Base-by-base conservation (phyloP, 2,113 vertebrate genomes). In the Stegastes partitus region DNA sequence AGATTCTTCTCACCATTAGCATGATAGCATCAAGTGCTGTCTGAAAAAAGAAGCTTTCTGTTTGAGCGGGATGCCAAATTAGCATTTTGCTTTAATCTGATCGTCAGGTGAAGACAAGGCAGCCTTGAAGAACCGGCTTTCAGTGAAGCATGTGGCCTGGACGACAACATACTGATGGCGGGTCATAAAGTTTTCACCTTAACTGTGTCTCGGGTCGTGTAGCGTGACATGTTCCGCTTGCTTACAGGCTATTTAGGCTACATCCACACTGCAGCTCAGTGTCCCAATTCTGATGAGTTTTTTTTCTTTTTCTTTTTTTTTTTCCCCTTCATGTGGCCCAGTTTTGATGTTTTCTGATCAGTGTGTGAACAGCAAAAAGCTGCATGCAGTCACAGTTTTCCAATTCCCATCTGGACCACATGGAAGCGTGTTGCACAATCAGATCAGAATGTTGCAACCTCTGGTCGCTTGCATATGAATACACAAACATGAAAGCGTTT, bases 311-410 rank as follows among this genome's bases (percentile, higher is more conserved):
- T n/a, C n/a, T n/a, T n/a, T n/a, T 66, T 63, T 68, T n/a, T 39
- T 34, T 21, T 65, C 70, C 62, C 11, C 68, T 57, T 72, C 47
- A 58, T 44, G 26, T 69, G 83, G 66, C 68, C 75, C 75, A 80
- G 75, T 75, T 88, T 77, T 57, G 39, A 83, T 69, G 54, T 76
- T 75, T 66, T 79, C 76, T 61, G 79, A 86, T 88, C 58, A 50
- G 57, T 31, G 31, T 25, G 42, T 25, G 42, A 64, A 70, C 74
- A 47, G 68, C 28, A 62, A 45, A 81, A 76, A 76, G 56, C 55
- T 72, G 79, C 59, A 65, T 0, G 3, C 0, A 67, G 23, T 71
- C 1, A 15, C 61, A 69, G 23, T 74, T 68, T 71, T 61, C 44
- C 42, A 21, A 42, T 70, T 59, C 37, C 49, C 63, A 39, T n/a